Percentiles rank a stretch among this genome's conserved stretches.
phyloP scores from a whole-genome alignment of 1,140 invertebrate genomes.

The Heliconius eleuchia region DNA sequence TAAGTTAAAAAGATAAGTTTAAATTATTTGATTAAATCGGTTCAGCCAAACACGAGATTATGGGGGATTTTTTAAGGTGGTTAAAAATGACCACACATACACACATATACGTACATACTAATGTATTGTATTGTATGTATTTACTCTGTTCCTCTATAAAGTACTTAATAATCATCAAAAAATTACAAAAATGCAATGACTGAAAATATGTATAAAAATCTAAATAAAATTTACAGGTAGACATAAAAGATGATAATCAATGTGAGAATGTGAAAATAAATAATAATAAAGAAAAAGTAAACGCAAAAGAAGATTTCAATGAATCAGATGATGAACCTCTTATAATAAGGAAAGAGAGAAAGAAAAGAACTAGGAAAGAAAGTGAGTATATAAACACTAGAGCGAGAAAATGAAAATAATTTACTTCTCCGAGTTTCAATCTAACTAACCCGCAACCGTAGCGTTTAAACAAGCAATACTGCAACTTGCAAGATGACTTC shows the following conservation, averaged over 20 bases:
- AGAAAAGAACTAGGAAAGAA: slow-evolving; percentile 32
- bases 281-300: background rate
- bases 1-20: no score
- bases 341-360: slow-evolving; percentile 41
- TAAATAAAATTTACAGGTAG: background rate
- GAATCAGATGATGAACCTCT: slow-evolving; percentile 64
- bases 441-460: background rate
- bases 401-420: background rate
- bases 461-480: background rate
- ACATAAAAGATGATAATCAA: slow-evolving; percentile 7
- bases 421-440: background rate
- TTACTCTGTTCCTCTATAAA: no score
- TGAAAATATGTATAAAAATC: background rate
- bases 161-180: no score
- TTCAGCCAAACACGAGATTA: no score
- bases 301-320: slow-evolving; percentile 42
- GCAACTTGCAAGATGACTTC: no score
- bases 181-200: no score
- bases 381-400: background rate
- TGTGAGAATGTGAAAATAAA: background rate
- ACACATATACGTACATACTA: no score
- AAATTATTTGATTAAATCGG: no score
- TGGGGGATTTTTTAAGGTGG: no score
- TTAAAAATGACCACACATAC: no score
- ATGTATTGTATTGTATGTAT: no score